These are phyloP conservation scores for Sitophilus oryzae DNA, from an alignment of 1,140 invertebrate species.

Conservation along the genomic window DNA sequence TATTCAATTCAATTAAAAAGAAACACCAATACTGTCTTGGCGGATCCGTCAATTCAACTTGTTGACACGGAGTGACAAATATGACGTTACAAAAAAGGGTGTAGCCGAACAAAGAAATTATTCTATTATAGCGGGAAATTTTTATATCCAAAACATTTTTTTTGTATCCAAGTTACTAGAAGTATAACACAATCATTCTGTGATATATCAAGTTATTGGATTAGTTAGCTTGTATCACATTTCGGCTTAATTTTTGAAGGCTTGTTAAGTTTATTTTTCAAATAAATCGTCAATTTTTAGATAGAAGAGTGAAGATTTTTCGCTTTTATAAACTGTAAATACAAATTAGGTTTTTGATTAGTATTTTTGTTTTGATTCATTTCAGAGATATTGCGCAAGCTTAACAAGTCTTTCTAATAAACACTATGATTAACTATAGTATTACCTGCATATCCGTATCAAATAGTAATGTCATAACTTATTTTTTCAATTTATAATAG, in stretches of 20 bases:
- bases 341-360: too few relatives aligned
- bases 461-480: too few relatives aligned
- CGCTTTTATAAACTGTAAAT: too few relatives aligned
- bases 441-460: too few relatives aligned
- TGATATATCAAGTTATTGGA: constrained; percentile 45
- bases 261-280: background rate
- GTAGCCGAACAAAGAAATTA: constrained; percentile 4
- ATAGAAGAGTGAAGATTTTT: too few relatives aligned
- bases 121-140: constrained; percentile 8
- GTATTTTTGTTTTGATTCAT: too few relatives aligned
- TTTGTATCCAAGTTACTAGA: constrained; percentile 42
- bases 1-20: background rate
- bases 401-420: too few relatives aligned
- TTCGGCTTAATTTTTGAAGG: constrained; percentile 15
- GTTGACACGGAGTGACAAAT: constrained; percentile 4
- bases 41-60: constrained; percentile 24
- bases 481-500: too few relatives aligned
- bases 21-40: constrained; percentile 17
- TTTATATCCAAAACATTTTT: constrained; percentile 37
- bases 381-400: too few relatives aligned
- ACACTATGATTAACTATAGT: too few relatives aligned
- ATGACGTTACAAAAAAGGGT: background rate
- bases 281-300: background rate
- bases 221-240: constrained; percentile 28
- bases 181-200: constrained; percentile 46